Evolutionary conservation across 2,113 vertebrate genomes (phyloP).

Genomic region (Epinephelus cyanopodus): DNA sequence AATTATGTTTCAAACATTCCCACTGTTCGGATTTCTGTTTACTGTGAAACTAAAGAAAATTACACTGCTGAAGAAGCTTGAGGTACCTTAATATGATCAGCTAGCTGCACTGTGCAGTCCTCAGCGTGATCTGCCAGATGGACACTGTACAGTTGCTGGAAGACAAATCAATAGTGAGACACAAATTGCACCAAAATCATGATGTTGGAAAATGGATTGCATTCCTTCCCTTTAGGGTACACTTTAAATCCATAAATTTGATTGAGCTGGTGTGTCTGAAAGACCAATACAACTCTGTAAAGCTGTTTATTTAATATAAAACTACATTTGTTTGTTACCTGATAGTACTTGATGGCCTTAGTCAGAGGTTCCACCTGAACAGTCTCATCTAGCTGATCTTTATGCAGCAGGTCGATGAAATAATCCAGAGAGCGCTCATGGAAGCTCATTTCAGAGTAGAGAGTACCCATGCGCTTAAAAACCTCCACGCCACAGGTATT

Average conservation of each 20-base stretch:
- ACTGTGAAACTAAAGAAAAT: neutral
- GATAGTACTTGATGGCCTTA: constrained; percentile 98
- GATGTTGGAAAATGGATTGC: neutral
- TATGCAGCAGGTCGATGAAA: constrained; percentile 96
- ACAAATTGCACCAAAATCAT: neutral
- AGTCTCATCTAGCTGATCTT: constrained; percentile 97
- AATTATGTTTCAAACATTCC: neutral
- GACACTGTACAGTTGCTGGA: constrained; percentile 95
- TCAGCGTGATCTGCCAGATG: constrained; percentile 93
- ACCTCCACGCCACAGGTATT: constrained; percentile 91
- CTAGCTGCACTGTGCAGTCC: constrained; percentile 95
- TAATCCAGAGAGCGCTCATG: constrained; percentile 96
- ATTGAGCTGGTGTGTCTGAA: neutral
- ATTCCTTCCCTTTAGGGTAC: neutral
- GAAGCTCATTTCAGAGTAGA: constrained; percentile 96
- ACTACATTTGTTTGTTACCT: constrained; percentile 83
- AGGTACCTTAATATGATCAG: constrained; percentile 91
- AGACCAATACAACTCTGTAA: neutral
- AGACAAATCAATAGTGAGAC: constrained; percentile 25
- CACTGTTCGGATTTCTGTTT: neutral
- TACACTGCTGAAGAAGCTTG: neutral
- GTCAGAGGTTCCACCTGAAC: constrained; percentile 96
- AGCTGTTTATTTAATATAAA: neutral
- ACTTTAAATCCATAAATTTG: neutral
- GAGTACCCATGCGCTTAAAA: constrained; percentile 94